Percentiles rank a stretch among this genome's conserved stretches.
These are phyloP conservation scores for Tachina fera DNA, from an alignment of 2,888 invertebrate genomes.

Conservation along the genomic window DNA sequence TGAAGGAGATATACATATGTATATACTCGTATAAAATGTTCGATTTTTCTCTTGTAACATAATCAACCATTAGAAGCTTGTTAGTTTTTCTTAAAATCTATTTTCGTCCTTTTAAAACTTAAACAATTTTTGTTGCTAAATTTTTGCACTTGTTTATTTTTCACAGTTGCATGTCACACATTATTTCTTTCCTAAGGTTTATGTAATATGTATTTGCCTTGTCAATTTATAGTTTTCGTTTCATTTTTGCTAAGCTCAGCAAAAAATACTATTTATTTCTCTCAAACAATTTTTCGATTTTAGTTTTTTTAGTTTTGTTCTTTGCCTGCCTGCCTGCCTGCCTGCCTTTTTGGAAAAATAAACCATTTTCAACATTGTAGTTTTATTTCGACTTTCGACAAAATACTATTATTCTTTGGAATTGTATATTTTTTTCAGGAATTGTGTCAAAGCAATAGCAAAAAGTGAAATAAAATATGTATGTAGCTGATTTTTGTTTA, in stretches of 20 bases:
- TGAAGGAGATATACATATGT: too few species aligned
- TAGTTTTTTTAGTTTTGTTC: too few species aligned
- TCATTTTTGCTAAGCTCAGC: constrained; percentile 56
- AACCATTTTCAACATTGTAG: constrained; percentile 46
- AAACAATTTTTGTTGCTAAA: constrained; percentile 1
- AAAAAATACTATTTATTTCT: constrained; percentile 12
- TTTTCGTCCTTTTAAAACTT: background rate
- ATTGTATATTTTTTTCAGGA: constrained; percentile 40
- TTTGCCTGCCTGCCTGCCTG: too few species aligned
- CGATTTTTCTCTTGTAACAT: too few species aligned
- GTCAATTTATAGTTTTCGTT: constrained; percentile 30
- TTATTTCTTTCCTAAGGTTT: constrained; percentile 26
- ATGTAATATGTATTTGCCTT: constrained; percentile 7
- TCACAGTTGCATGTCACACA: constrained; percentile 36
- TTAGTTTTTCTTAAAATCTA: background rate
- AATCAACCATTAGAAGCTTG: too few species aligned
- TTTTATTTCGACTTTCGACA: constrained; percentile 40
- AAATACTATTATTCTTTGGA: constrained; percentile 41
- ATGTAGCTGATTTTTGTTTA: constrained; percentile 54
- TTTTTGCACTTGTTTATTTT: constrained; percentile 10
- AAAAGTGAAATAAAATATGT: constrained; percentile 48
- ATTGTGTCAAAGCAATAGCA: constrained; percentile 53
- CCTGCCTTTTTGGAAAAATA: constrained; percentile 38
- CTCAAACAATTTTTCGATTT: constrained; percentile 30
- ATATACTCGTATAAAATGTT: too few species aligned